A percentile compares a stretch with the other conserved stretches of the same genome.
phyloP scores from a whole-genome alignment of 2,113 vertebrate genomes.

The Macaca fascicularis region T2T-MFA8v1.1 NC_088389.1:127449001-127449500 shows the following conservation, averaged over 20 bases:
- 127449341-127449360: neutral
- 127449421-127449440: neutral
- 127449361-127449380: neutral
- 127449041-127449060: neutral
- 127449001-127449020: rapidly evolving
- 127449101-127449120: neutral
- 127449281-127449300: neutral
- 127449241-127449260: neutral
- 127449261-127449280: neutral
- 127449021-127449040: neutral
- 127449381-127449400: neutral
- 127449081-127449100: neutral
- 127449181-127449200: neutral
- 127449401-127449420: neutral
- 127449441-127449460: neutral
- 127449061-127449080: rapidly evolving
- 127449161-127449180: neutral
- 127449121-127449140: rapidly evolving
- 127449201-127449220: neutral
- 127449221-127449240: neutral
- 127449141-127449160: neutral
- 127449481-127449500: no score
- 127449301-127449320: neutral
- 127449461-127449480: no score
- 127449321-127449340: neutral